Conservation (phyloP, 2,888 invertebrate species). For the Drosophila paranaensis region DNA sequence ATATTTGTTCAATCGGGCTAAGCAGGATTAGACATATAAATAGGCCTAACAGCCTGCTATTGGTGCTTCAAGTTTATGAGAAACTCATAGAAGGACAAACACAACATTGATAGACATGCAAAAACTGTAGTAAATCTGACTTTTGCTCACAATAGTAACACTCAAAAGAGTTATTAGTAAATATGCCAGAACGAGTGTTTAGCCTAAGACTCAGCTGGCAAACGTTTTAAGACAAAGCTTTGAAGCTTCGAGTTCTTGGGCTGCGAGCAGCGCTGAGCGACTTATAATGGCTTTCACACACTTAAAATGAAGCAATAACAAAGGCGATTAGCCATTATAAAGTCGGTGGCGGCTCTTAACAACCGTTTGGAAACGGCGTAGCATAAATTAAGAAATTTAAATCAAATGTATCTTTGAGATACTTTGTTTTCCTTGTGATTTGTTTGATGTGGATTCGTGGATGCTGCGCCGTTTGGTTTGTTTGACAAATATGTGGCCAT, state of each 20-base stretch:
- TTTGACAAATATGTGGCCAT: conserved; percentile 69
- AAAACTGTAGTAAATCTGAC: background rate
- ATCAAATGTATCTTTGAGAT: conserved; percentile 64
- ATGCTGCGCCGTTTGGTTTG: conserved; percentile 43
- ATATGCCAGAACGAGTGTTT: background rate
- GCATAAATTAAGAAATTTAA: conserved; percentile 66
- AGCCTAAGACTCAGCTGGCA: background rate
- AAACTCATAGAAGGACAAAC: background rate
- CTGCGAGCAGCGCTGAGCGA: conserved; percentile 8
- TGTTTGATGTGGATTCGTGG: conserved; percentile 42
- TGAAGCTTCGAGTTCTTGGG: background rate
- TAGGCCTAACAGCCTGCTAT: background rate
- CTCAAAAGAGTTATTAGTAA: background rate
- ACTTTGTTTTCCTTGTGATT: conserved; percentile 51
- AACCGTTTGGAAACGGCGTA: conserved; percentile 55
- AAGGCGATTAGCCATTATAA: conserved; percentile 49
- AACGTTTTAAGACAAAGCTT: background rate
- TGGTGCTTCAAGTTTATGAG: background rate
- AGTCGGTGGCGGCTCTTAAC: conserved; percentile 60
- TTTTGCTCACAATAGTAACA: background rate
- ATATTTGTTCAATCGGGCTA: background rate
- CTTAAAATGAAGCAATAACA: conserved; percentile 43
- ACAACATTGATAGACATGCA: background rate
- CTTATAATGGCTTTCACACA: conserved; percentile 77
- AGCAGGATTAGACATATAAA: too few species aligned